Evolutionary conservation across 2,888 invertebrate species (phyloP).

Genomic region (Hypena proboscidalis): DNA sequence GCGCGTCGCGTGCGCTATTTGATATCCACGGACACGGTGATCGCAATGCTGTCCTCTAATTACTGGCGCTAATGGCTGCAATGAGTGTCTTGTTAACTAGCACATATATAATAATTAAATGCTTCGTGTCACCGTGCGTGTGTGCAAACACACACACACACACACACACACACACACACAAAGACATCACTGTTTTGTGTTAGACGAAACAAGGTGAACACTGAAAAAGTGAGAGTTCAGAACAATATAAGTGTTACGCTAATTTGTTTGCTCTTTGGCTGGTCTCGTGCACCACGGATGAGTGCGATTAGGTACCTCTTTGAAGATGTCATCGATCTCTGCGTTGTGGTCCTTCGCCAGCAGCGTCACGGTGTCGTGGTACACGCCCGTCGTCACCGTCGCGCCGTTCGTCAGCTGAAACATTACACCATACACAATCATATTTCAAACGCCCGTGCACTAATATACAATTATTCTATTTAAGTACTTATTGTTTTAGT

Average conservation of each 20-base stretch:
- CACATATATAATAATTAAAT: slow-evolving; percentile 29
- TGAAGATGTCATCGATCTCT: slow-evolving; percentile 60
- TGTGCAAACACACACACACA: background rate
- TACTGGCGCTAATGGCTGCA: slow-evolving; percentile 33
- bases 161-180: background rate
- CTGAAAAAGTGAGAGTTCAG: too few relatives aligned
- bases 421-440: slow-evolving; percentile 3
- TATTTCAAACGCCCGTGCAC: too few relatives aligned
- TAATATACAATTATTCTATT: too few relatives aligned
- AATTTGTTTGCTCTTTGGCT: too few relatives aligned
- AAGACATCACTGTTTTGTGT: too few relatives aligned
- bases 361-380: slow-evolving; percentile 55
- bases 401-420: slow-evolving; percentile 46
- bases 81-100: slow-evolving; percentile 35
- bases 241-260: too few relatives aligned
- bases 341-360: slow-evolving; percentile 21
- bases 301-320: slow-evolving; percentile 52
- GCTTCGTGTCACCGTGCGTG: background rate
- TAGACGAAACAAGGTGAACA: too few relatives aligned
- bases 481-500: too few relatives aligned
- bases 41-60: slow-evolving; percentile 8
- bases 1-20: too few relatives aligned
- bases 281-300: too few relatives aligned
- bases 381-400: slow-evolving; percentile 45
- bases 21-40: too few relatives aligned